Percentiles rank a stretch among this genome's conserved stretches.
Conservation (phyloP, 2,113 vertebrate species). For the Sinocyclocheilus rhinocerous region DNA sequence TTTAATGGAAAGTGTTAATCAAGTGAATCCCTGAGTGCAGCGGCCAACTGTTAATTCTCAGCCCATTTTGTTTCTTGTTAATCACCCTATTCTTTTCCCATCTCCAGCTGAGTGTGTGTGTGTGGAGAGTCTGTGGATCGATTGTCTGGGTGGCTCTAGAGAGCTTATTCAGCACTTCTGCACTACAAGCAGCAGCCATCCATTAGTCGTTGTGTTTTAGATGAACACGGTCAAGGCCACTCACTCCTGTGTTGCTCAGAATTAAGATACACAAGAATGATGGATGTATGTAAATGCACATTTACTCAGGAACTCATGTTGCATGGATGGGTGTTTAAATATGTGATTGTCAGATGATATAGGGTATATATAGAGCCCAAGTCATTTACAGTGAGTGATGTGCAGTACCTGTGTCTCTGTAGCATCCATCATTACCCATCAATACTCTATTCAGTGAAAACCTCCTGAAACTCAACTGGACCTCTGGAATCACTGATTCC, state of each 20-base stretch:
- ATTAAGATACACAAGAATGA: neutral
- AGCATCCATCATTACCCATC: constrained; percentile 10
- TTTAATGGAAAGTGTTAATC: neutral
- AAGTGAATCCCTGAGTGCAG: neutral
- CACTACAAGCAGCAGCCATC: constrained; percentile 21
- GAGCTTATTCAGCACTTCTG: constrained; percentile 65
- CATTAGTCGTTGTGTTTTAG: neutral
- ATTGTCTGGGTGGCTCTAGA: constrained; percentile 42
- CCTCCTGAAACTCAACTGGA: neutral
- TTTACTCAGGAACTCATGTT: constrained; percentile 18
- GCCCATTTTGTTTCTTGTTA: neutral
- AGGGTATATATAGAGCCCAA: neutral
- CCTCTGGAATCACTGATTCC: neutral
- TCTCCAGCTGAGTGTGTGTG: constrained; percentile 33
- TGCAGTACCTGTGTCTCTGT: neutral
- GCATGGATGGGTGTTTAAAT: neutral
- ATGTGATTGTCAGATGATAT: neutral
- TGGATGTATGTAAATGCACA: neutral
- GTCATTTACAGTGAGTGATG: constrained; percentile 3
- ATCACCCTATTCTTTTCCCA: constrained; percentile 8
- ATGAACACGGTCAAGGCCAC: neutral
- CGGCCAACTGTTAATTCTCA: neutral
- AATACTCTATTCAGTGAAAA: neutral
- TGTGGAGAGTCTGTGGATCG: neutral
- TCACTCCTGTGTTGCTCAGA: neutral